Percentiles rank a stretch among this genome's conserved stretches.
These are phyloP conservation scores for Phrynocephalus forsythii DNA, from an alignment of 2,797 vertebrate species.

Conservation along the genomic window DNA sequence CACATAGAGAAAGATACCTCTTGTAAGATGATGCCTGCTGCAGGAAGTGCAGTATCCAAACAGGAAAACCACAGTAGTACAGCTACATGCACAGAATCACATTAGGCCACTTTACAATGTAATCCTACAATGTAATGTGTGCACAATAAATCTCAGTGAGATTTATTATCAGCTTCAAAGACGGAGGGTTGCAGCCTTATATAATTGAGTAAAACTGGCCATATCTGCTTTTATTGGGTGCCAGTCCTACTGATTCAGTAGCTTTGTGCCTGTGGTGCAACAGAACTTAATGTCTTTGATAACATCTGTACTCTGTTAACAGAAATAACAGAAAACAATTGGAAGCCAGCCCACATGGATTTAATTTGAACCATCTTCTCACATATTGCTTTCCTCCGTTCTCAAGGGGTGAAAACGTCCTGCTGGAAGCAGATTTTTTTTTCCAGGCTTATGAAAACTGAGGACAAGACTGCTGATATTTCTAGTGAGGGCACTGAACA, in stretches of 20 bases:
- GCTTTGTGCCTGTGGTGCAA: background rate
- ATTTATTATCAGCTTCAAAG: background rate
- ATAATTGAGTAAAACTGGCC: background rate
- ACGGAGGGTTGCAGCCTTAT: background rate
- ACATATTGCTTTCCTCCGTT: no score
- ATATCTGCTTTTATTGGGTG: constrained; percentile 28
- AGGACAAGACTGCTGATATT: constrained; percentile 31
- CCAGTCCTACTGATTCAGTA: background rate
- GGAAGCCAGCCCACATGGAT: background rate
- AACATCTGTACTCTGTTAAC: constrained; percentile 11
- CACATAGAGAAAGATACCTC: background rate
- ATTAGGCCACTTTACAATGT: background rate
- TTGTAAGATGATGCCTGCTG: background rate
- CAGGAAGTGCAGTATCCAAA: background rate
- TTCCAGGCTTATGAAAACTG: constrained; percentile 10
- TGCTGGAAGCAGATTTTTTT: background rate
- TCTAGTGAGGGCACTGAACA: background rate
- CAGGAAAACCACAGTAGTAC: no score
- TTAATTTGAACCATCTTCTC: constrained; percentile 6
- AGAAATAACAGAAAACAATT: constrained; percentile 40
- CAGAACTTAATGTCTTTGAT: background rate
- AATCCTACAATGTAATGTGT: no score
- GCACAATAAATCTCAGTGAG: background rate
- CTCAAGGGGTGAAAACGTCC: background rate
- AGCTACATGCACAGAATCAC: background rate